Conservation (phyloP, 1,140 invertebrate genomes). For the Bacillus rossius region DNA sequence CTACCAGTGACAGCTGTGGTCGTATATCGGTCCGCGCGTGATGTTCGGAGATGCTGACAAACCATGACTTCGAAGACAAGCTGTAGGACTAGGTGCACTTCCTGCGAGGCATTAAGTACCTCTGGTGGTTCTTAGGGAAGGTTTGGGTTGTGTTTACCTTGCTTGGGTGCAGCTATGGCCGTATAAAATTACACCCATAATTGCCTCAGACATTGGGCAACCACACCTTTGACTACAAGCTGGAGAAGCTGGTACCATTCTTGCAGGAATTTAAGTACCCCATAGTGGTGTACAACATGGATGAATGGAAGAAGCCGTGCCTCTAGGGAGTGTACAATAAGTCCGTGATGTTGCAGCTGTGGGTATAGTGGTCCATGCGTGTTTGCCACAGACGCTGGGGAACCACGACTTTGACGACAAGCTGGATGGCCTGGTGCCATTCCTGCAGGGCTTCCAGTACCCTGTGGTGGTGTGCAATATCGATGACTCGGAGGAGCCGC, state of each 20-base stretch:
- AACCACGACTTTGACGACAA: constrained; percentile 88
- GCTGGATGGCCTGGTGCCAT: constrained; percentile 65
- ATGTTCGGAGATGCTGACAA: too few species aligned
- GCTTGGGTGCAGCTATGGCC: too few species aligned
- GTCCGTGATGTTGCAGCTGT: constrained; percentile 46
- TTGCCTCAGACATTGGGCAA: constrained; percentile 84
- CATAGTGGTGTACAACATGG: constrained; percentile 71
- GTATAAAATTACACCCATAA: too few species aligned
- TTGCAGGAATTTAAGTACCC: constrained; percentile 52
- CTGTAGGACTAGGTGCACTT: too few species aligned
- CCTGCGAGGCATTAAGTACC: too few species aligned
- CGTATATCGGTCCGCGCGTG: too few species aligned
- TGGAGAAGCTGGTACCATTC: constrained; percentile 69
- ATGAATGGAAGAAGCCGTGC: constrained; percentile 60
- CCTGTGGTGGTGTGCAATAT: constrained; percentile 73
- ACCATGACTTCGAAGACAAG: too few species aligned
- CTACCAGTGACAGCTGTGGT: too few species aligned
- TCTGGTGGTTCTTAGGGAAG: too few species aligned
- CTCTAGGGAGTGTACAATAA: constrained; percentile 55
- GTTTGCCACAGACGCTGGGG: constrained; percentile 60
- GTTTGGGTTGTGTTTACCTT: too few species aligned
- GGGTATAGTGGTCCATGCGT: too few species aligned
- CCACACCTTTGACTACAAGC: constrained; percentile 81
- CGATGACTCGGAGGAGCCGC: constrained; percentile 61
- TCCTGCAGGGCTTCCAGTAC: constrained; percentile 53